Conservation (phyloP, 1,140 invertebrate genomes). For the Halyomorpha halys region DNA sequence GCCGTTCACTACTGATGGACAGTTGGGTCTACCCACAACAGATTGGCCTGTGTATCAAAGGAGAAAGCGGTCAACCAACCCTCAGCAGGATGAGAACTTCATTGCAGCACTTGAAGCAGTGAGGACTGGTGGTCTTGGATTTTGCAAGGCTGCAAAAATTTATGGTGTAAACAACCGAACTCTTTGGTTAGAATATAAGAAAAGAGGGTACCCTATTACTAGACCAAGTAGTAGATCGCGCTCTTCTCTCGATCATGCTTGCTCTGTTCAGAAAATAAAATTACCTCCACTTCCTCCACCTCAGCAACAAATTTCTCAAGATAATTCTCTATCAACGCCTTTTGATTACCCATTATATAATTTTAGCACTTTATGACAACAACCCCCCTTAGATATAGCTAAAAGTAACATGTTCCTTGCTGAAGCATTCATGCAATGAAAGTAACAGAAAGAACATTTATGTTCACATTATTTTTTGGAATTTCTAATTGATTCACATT, state of each 20-base stretch:
- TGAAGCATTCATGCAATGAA: conserved; percentile 18
- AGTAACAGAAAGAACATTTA: too few species aligned
- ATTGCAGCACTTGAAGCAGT: conserved; percentile 66
- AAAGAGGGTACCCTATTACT: conserved; percentile 65
- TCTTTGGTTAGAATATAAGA: conserved; percentile 72
- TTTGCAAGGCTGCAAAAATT: conserved; percentile 69
- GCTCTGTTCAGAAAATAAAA: conserved; percentile 22
- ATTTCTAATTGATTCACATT: too few species aligned
- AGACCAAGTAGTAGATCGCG: conserved; percentile 38
- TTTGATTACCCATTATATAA: conserved; percentile 15
- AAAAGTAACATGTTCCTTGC: conserved; percentile 15
- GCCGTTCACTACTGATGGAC: neutral
- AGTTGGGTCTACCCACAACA: neutral
- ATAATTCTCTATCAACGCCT: neutral
- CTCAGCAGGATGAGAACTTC: conserved; percentile 67
- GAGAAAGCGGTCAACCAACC: conserved; percentile 39
- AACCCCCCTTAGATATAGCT: conserved; percentile 21
- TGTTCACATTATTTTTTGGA: too few species aligned
- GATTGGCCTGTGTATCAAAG: conserved; percentile 16
- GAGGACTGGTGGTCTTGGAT: conserved; percentile 67
- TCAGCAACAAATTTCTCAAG: conserved; percentile 2
- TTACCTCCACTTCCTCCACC: conserved; percentile 13
- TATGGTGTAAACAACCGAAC: conserved; percentile 75
- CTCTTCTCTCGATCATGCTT: conserved; percentile 13
- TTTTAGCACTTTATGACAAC: conserved; percentile 22